Evolutionary conservation across 2,797 vertebrate genomes (phyloP), one percentile per base, ranked within the genome.

Genomic region (Enteromius treurensis): DNA sequence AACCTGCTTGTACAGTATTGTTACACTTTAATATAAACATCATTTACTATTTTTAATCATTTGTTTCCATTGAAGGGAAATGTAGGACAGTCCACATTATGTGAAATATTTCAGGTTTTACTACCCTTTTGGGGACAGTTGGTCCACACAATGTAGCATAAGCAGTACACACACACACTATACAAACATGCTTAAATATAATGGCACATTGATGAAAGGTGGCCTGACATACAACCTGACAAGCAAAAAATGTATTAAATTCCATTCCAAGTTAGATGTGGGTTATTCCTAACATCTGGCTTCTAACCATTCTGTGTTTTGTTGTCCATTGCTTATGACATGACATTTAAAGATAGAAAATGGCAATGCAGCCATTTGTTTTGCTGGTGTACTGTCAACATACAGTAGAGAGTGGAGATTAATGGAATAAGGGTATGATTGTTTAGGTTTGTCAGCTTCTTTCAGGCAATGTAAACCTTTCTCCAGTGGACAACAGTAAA

Each of bases 171-270:
- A 23, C 53, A 58, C 53, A 55, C 21, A 55, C 53, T 7, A 55
- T n/a, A 58, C 53, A 76, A 29, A 74, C 47, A 74, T 74, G 47
- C 15, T 29, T 11, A 51, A 74, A 15, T n/a, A 71, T 71, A 53
- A 26, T 37, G 19, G 47, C 29, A 75, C 26, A n/a, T 34, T 55
- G 4, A 65, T 21, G 45, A 67, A 79, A 64, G 42, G 42, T 34
- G 32, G 42, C 19, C 11, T 49, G 19, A 15, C 37, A 67, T 47
- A 19, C 11, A 13, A 13, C 77, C 62, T 67, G 42, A 45, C 34
- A 37, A 9, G 21, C 32, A 79, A 15, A 7, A 2, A 68, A 58
- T 45, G 14, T 5, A 64, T n/a, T 64, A n/a, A 47, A 47, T 47
- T 64, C 40, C 40, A 47, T 62, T 62, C 60, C 13, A 62, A 29